phyloP scores from a whole-genome alignment of 1,140 invertebrate species.

The Bactericera cockerelli region DNA sequence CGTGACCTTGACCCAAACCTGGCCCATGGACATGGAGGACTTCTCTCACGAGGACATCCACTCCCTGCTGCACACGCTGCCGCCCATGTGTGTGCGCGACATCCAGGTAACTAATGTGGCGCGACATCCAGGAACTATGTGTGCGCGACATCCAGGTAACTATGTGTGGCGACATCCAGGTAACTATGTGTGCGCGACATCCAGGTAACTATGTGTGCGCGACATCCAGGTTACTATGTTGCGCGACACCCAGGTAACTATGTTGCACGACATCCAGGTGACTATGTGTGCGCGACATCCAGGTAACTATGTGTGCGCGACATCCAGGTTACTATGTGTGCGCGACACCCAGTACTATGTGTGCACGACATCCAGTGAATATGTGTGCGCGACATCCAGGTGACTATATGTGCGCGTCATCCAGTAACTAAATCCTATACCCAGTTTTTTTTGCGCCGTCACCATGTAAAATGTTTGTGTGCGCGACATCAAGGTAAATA shows the following conservation, averaged over 20 bases:
- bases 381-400: slow-evolving; percentile 36
- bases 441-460: neutral
- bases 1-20: slow-evolving; percentile 80
- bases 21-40: slow-evolving; percentile 88
- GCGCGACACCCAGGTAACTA: too few species aligned
- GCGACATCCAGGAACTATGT: too few species aligned
- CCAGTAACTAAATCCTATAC: too few species aligned
- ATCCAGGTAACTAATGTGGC: slow-evolving; percentile 30
- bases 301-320: too few species aligned
- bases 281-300: slow-evolving; percentile 39
- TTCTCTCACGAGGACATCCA: slow-evolving; percentile 82
- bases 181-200: too few species aligned
- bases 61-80: slow-evolving; percentile 59
- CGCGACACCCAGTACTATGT: too few species aligned
- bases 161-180: neutral
- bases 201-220: too few species aligned
- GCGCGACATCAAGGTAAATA: too few species aligned
- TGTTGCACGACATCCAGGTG: slow-evolving; percentile 60
- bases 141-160: slow-evolving; percentile 26
- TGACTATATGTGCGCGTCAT: slow-evolving; percentile 21
- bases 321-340: too few species aligned
- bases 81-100: slow-evolving; percentile 45
- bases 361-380: slow-evolving; percentile 59
- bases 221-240: too few species aligned
- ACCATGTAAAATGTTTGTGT: too few species aligned